Evolutionary conservation across 2,113 vertebrate species (phyloP), one percentile per base, ranked within the genome.

Genomic region (Ramphastos sulfuratus): DNA sequence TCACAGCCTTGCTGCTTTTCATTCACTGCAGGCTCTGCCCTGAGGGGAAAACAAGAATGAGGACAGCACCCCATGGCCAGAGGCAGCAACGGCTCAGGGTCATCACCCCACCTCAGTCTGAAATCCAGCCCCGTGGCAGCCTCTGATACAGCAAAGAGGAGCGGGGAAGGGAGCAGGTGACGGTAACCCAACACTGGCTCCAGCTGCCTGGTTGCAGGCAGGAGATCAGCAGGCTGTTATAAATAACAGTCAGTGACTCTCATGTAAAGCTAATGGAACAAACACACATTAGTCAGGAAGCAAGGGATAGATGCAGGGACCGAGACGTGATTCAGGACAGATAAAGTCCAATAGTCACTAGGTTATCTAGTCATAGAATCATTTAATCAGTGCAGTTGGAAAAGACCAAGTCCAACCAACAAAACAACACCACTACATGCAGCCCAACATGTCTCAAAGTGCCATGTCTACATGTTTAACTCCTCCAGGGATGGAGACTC

Each of bases 101-200:
- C 82, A 89, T 6, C 79, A 77, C 24, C 81, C 48, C 50, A 70
- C 7, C 64, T 73, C 31, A 21, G 37, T 16, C 35, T 74, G 33
- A 80, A 93, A 92, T 14, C 60, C 82, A 91, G 66, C 78, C 74
- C 74, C 15, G 50, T 42, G 60, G 48, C 82, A 35, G n/a, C 72
- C 73, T 44, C 4, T 1, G 4, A 28, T 17, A 48, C 48, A 80
- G 90, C 58, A 31, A 21, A 76, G 44, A 69, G 60, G 19, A 33
- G 33, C 10, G 0, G 44, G 58, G 59, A 59, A 78, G 55, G 79
- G 30, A 91, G 89, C 90, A 95, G 91, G 82, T 88, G 94, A 87
- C 33, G 83, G 96, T 90, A 96, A 96, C 89, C 58, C 65, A 81
- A 96, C 44, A 42, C 12, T 8, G 52, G 69, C 56, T 89, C 75